Evolutionary conservation across 2,797 vertebrate species (phyloP), one percentile per base, ranked within the genome.

Genomic region (Crenichthys baileyi): DNA sequence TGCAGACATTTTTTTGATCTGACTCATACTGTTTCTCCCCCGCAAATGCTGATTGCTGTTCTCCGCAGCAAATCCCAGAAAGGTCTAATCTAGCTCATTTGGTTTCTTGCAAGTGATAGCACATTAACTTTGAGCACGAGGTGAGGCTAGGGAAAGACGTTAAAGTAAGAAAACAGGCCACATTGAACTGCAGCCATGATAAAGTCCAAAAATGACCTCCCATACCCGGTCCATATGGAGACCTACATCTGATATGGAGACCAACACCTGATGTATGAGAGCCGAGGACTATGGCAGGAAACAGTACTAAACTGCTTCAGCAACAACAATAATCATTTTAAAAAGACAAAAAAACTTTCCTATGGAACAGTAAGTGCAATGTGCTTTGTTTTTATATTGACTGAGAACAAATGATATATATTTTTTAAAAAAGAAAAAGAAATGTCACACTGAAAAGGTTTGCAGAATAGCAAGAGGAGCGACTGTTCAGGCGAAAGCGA

Each of bases 361-460:
- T 96, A 95, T 96, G 95, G 96, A 96, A 96, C 96, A 96, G 95
- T 96, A 95, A 95, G 95, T 96, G 96, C 96, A 96, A 96, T 96
- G 96, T 96, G 96, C 95, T 96, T 96, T 94, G 95, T 96, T 96
- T 96, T 96, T 96, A 96, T 96, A 96, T 96, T 96, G 95, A 96
- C 95, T 96, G 94, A 96, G 95, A 96, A 96, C 96, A 96, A 96
- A 96, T 96, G 91, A 96, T 96, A 96, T 96, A 96, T 96, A 96
- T 96, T 96, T 96, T 78, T 96, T 95, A 73, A 96, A 96, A 96
- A 95, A 96, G 95, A 89, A 96, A 96, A 95, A 94, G 95, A 96
- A 96, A 96, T 91, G 92, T 96, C 94, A 96, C 94, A 96, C 94
- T 95, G 95, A 96, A 96, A 95, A 92, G 94, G 95, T 96, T 95